A percentile compares a stretch with the other conserved stretches of the same genome.
Conservation (phyloP, 2,797 vertebrate species). For the Muscicapa comitata region DNA sequence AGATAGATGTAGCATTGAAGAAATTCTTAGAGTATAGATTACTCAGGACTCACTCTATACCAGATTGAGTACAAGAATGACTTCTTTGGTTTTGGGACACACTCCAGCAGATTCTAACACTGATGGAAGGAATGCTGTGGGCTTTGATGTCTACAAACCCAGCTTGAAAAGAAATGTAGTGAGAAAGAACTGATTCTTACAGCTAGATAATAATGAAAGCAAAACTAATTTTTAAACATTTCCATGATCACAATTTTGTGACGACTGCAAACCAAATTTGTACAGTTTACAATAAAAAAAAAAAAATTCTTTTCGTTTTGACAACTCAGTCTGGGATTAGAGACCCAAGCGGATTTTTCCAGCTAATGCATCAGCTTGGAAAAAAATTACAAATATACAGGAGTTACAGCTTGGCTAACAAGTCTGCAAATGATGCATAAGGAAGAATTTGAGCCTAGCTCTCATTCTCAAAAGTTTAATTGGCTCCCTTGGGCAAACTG, state of each 20-base stretch:
- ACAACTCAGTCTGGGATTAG: background rate
- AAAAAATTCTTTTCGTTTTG: background rate
- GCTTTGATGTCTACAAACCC: background rate
- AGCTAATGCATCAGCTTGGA: background rate
- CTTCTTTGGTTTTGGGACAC: background rate
- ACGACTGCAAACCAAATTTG: background rate
- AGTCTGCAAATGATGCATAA: background rate
- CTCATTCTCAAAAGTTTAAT: constrained; percentile 35
- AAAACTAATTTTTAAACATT: background rate
- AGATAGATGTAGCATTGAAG: background rate
- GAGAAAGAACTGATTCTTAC: background rate
- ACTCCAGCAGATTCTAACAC: background rate
- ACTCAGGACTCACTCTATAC: background rate
- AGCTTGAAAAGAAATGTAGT: background rate
- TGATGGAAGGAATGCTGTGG: background rate
- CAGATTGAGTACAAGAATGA: background rate
- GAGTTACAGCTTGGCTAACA: constrained; percentile 11
- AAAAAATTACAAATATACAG: background rate
- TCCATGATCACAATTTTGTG: background rate
- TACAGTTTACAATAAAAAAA: background rate
- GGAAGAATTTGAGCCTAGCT: background rate
- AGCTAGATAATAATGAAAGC: background rate
- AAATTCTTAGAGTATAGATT: background rate
- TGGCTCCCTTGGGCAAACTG: constrained; percentile 41
- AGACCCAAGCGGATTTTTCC: background rate